Evolutionary conservation across 92 coral and sea anemone species (phyloP).

Genomic region (Actinernus sp.): DNA sequence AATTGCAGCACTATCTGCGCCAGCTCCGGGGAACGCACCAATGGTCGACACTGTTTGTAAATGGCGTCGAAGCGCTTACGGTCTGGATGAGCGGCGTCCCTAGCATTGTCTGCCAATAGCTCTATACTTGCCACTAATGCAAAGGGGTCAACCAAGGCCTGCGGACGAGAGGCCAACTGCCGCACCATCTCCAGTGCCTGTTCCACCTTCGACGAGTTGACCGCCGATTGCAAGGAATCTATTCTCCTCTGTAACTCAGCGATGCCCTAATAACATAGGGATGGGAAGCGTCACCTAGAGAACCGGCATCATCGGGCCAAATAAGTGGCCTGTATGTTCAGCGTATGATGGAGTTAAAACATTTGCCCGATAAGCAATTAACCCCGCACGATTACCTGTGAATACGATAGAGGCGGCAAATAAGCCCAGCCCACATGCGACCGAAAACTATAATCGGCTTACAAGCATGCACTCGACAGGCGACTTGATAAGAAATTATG

Average conservation of each 20-base stretch:
- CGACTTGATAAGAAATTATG: no score
- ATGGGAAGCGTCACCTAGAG: no score
- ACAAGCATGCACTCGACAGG: no score
- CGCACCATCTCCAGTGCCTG: slow-evolving; percentile 22
- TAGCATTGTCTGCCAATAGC: slow-evolving; percentile 9
- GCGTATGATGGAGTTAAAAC: no score
- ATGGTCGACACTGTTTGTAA: slow-evolving; percentile 14
- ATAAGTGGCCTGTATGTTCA: no score
- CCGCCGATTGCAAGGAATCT: slow-evolving; percentile 21
- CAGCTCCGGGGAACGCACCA: slow-evolving; percentile 4
- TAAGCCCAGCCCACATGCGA: no score
- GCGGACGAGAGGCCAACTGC: slow-evolving; percentile 11
- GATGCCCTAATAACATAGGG: background rate
- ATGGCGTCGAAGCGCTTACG: slow-evolving; percentile 16
- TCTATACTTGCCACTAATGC: slow-evolving; percentile 10
- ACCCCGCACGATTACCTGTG: no score
- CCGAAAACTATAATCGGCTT: no score
- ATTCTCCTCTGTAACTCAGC: slow-evolving; percentile 1
- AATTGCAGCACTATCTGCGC: slow-evolving; percentile 13
- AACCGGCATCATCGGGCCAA: no score
- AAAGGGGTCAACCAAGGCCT: slow-evolving; percentile 1
- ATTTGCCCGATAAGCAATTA: no score
- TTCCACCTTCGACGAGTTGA: slow-evolving; percentile 4
- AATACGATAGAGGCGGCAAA: no score
- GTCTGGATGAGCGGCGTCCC: slow-evolving; percentile 12